Evolutionary conservation across 2,797 vertebrate genomes (phyloP).

Genomic region (Chelon labrosus): DNA sequence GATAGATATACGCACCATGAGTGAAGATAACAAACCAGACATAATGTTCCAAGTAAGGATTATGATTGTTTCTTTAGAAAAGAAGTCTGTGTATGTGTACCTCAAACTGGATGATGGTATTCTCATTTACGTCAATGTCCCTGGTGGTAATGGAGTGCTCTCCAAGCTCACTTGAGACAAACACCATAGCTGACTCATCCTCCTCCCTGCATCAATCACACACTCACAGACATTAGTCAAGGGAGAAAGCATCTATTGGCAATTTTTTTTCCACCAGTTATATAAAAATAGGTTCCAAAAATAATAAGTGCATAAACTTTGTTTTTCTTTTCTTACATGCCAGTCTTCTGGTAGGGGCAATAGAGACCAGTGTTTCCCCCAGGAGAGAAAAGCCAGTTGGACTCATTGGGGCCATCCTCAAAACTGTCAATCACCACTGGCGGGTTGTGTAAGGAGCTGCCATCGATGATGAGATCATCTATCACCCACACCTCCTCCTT

Average conservation of each 20-base stretch:
- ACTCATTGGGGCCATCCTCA: slow-evolving; percentile 93
- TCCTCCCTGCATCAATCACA: slow-evolving; percentile 88
- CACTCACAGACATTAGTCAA: slow-evolving; percentile 41
- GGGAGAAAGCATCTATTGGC: slow-evolving; percentile 19
- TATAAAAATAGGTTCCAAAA: slow-evolving; percentile 10
- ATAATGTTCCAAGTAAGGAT: slow-evolving; percentile 11
- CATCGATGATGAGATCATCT: slow-evolving; percentile 97
- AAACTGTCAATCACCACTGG: slow-evolving; percentile 92
- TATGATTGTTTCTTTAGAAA: slow-evolving; percentile 23
- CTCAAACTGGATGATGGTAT: slow-evolving; percentile 98
- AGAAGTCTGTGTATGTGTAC: slow-evolving; percentile 76
- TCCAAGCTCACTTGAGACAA: slow-evolving; percentile 95
- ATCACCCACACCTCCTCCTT: slow-evolving; percentile 99
- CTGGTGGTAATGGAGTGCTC: slow-evolving; percentile 98
- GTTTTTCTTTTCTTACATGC: slow-evolving; percentile 88
- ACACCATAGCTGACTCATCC: slow-evolving; percentile 97
- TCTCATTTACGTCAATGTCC: slow-evolving; percentile 95
- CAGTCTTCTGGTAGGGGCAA: slow-evolving; percentile 95
- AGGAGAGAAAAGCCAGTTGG: slow-evolving; percentile 97
- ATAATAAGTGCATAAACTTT: background rate
- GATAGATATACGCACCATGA: slow-evolving; percentile 25
- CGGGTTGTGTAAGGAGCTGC: slow-evolving; percentile 92
- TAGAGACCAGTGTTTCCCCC: slow-evolving; percentile 97
- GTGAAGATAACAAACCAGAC: slow-evolving; percentile 1
- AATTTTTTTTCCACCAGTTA: slow-evolving; percentile 22